phyloP scores from a whole-genome alignment of 2,888 invertebrate genomes.

The Orchesellides sinensis region DNA sequence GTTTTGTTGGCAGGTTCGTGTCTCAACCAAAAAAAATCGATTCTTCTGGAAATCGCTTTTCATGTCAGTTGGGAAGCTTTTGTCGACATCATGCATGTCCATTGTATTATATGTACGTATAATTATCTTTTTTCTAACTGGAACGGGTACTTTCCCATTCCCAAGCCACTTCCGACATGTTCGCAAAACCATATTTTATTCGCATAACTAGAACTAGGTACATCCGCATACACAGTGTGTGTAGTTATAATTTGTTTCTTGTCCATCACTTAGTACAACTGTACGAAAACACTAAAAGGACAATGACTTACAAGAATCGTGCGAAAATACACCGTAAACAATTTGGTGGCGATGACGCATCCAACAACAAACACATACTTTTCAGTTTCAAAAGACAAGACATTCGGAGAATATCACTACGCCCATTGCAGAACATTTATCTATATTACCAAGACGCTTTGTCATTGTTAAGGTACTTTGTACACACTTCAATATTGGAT shows the following conservation, averaged over 20 bases:
- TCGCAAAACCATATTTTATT: background rate
- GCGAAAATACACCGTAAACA: conserved; percentile 12
- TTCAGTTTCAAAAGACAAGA: too few relatives aligned
- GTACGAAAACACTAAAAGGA: conserved; percentile 15
- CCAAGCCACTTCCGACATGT: background rate
- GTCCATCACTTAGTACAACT: too few relatives aligned
- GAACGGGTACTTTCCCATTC: background rate
- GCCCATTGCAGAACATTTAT: too few relatives aligned
- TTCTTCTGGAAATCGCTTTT: too few relatives aligned
- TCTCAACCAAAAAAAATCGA: too few relatives aligned
- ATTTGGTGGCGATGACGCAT: conserved; percentile 1
- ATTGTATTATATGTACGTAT: background rate
- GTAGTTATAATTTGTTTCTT: background rate
- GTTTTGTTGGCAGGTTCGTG: background rate
- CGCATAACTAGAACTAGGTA: background rate
- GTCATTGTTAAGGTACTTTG: too few relatives aligned
- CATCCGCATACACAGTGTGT: background rate
- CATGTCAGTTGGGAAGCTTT: background rate
- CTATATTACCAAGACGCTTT: too few relatives aligned
- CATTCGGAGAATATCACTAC: too few relatives aligned
- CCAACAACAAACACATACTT: too few relatives aligned
- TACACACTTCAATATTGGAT: too few relatives aligned
- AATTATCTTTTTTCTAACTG: background rate
- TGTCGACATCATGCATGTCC: background rate
- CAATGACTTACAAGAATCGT: background rate